Percentiles rank a stretch among this genome's conserved stretches.
phyloP scores from a whole-genome alignment of 2,888 invertebrate species.

The Acanthosepion pharaonis region DNA sequence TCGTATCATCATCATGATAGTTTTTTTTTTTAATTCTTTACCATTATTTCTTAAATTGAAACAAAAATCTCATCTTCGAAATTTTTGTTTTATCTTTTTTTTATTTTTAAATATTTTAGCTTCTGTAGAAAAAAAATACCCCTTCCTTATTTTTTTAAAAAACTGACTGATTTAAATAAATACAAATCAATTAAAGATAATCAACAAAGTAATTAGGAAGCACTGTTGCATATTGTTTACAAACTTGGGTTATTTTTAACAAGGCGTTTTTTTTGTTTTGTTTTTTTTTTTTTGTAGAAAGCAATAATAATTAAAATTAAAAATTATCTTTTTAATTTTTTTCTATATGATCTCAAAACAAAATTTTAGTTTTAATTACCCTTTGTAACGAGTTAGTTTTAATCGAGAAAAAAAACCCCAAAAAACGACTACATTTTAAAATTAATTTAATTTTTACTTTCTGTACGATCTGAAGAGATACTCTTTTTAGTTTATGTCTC shows the following conservation, averaged over 20 bases:
- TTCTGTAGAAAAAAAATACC: background rate
- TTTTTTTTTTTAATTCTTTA: too few species aligned
- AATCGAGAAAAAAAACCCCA: background rate
- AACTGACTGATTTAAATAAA: background rate
- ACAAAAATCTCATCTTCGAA: too few species aligned
- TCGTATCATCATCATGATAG: too few species aligned
- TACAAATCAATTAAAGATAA: background rate
- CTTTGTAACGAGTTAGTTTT: background rate
- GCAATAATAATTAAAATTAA: background rate
- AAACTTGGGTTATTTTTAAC: background rate
- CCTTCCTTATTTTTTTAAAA: background rate
- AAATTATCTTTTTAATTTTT: background rate
- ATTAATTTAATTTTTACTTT: background rate
- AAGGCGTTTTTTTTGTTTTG: background rate
- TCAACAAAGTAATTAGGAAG: background rate
- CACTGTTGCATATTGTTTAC: background rate
- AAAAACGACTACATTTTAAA: background rate
- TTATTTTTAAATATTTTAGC: background rate
- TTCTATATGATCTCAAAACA: background rate
- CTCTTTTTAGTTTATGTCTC: background rate
- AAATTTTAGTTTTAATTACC: background rate
- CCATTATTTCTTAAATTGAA: too few species aligned
- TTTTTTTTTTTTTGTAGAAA: background rate
- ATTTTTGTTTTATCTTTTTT: background rate
- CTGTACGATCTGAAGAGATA: background rate